These are phyloP conservation scores for Anadara kagoshimensis DNA, from an alignment of 1,140 invertebrate species.

Conservation along the genomic window DNA sequence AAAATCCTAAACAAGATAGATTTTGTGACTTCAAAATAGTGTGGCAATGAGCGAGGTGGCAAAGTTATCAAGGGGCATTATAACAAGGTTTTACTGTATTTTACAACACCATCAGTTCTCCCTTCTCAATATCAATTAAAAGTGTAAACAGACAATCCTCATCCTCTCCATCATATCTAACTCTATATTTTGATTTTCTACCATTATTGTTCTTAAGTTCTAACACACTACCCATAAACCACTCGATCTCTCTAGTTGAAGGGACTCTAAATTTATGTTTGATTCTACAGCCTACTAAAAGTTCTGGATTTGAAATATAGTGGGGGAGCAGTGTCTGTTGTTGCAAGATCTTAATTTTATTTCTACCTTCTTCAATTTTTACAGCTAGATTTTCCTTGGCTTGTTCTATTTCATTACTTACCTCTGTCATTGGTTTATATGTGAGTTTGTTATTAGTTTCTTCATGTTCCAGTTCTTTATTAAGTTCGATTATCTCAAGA, in stretches of 20 bases:
- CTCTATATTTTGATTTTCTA: not conserved
- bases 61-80: too few species aligned
- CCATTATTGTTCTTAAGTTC: not conserved
- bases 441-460: not conserved
- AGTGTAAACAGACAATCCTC: too few species aligned
- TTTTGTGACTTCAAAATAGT: too few species aligned
- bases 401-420: not conserved
- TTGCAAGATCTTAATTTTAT: not conserved
- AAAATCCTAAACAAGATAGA: too few species aligned
- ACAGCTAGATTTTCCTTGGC: not conserved
- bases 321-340: not conserved
- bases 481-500: not conserved
- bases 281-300: not conserved
- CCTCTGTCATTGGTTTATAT: not conserved
- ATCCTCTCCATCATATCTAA: not conserved
- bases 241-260: too few species aligned
- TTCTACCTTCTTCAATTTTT: not conserved
- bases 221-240: not conserved
- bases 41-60: too few species aligned
- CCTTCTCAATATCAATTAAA: too few species aligned
- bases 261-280: constrained; percentile 3
- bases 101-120: too few species aligned
- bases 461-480: constrained; percentile 9
- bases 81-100: too few species aligned
- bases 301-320: not conserved